phyloP scores from a whole-genome alignment of 2,888 invertebrate genomes.

The Altica lythri region DNA sequence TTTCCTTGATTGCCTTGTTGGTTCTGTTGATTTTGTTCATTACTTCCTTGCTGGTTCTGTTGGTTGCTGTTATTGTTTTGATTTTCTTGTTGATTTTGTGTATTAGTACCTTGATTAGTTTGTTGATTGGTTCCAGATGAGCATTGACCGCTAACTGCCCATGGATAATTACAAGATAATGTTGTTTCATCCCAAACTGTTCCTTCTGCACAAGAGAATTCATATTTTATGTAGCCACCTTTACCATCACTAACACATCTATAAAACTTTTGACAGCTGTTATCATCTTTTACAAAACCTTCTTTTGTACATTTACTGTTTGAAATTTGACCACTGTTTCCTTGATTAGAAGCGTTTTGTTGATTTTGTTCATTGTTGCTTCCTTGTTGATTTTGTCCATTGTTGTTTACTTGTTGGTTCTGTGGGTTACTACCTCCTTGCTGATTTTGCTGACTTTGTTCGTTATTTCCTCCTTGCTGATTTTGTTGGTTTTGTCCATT shows the following conservation, averaged over 20 bases:
- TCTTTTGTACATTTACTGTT: slow-evolving; percentile 50
- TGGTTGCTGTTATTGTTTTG: slow-evolving; percentile 29
- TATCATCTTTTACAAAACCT: slow-evolving; percentile 72
- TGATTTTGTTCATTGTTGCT: slow-evolving; percentile 17
- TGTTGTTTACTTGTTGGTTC: slow-evolving; percentile 33
- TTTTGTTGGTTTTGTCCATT: slow-evolving; percentile 16
- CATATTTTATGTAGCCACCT: slow-evolving; percentile 66
- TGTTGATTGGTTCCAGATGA: neutral
- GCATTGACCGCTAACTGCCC: slow-evolving; percentile 58
- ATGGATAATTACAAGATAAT: slow-evolving; percentile 73
- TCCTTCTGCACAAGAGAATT: slow-evolving; percentile 74
- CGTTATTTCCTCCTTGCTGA: slow-evolving; percentile 23
- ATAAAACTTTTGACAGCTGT: slow-evolving; percentile 75
- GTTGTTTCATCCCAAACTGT: slow-evolving; percentile 76
- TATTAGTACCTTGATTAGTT: neutral
- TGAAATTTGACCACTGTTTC: slow-evolving; percentile 13
- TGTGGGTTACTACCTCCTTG: slow-evolving; percentile 26
- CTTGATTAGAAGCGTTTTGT: slow-evolving; percentile 13
- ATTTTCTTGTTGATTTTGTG: slow-evolving; percentile 13
- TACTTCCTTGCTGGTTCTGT: slow-evolving; percentile 27
- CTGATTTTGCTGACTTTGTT: slow-evolving; percentile 22
- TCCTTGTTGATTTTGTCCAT: slow-evolving; percentile 26
- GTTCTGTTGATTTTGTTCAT: slow-evolving; percentile 21
- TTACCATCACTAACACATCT: slow-evolving; percentile 70
- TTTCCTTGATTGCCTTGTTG: slow-evolving; percentile 11